Conservation (phyloP, 1,140 invertebrate genomes). For the Archivesica marissinica region DNA sequence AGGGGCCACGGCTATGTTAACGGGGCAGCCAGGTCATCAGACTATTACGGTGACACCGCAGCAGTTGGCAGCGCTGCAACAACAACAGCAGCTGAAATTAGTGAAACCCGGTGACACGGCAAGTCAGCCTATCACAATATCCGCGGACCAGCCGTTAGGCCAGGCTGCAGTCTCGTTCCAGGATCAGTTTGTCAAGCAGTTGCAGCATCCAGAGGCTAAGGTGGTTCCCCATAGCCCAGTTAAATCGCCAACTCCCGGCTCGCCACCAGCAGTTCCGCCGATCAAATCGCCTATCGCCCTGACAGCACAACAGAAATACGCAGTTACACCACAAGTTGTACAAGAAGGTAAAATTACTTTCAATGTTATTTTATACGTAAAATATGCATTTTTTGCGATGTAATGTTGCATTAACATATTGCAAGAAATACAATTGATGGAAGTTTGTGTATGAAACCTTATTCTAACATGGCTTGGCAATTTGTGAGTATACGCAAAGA, state of each 20-base stretch:
- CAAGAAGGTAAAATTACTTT: conserved; percentile 83
- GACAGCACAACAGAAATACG: conserved; percentile 75
- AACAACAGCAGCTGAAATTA: conserved; percentile 47
- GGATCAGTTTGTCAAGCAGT: conserved; percentile 50
- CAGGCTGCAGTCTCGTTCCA: conserved; percentile 41
- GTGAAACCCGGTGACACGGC: conserved; percentile 34
- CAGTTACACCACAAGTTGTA: conserved; percentile 82
- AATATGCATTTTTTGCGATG: no score
- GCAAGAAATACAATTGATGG: no score
- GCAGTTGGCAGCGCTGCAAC: conserved; percentile 47
- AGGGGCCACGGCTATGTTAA: conserved; percentile 2
- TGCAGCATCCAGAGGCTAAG: conserved; percentile 76
- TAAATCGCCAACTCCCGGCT: conserved; percentile 74
- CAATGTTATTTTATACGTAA: no score
- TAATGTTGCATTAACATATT: no score
- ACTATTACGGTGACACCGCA: conserved; percentile 52
- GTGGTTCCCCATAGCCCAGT: conserved; percentile 86
- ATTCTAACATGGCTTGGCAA: no score
- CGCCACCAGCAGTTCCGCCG: conserved; percentile 47
- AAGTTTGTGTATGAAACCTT: no score
- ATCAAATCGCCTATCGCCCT: conserved; percentile 59
- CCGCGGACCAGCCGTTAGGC: background rate
- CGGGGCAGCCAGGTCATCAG: conserved; percentile 11
- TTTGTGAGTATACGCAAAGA: no score
- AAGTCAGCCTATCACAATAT: conserved; percentile 20